Evolutionary conservation across 2,113 vertebrate genomes (phyloP), one percentile per base, ranked within the genome.

Genomic region (Trematomus loennbergii): DNA sequence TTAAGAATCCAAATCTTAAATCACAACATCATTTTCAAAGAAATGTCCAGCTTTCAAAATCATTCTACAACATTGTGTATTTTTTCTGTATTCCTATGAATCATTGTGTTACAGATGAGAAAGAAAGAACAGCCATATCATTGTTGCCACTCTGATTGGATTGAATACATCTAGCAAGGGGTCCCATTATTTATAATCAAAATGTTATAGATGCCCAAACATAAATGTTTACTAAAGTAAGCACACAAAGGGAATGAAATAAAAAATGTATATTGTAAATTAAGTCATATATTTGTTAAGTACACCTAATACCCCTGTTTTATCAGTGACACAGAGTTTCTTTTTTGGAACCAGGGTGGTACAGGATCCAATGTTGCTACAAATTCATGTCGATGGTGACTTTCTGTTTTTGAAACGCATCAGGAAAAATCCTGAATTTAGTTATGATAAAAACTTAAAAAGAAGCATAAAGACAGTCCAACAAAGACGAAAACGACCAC

Each of bases 401-500:
- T 46, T 36, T 75, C 50, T 46, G 9, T 46, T 59, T 75, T 4
- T 48, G 2, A 29, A 58, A 49, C 10, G 62, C 18, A 54, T 55
- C 33, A 68, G 48, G 11, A 61, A 29, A 78, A 49, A 55, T 4
- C 16, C 75, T 58, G 55, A 62, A 17, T 46, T 89, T 63, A 70
- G 48, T 77, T 73, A 49, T 60, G 11, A 17, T 55, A 57, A 77
- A 84, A 85, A 58, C 60, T 36, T 53, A 53, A 49, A 72, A 63
- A 17, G 45, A 75, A 61, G 54, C 29, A 72, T 17, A 74, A 65
- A 78, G 48, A 65, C 59, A 61, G 46, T 57, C 48, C 12, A 29
- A 66, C 79, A 62, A 72, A 40, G 63, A 72, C 15, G 20, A 87
- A 13, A n/a, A 12, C 86, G 25, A 76, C n/a, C 46, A 57, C 48